Conservation (phyloP, 2,113 vertebrate genomes). For the Phodopus roborovskii region DNA sequence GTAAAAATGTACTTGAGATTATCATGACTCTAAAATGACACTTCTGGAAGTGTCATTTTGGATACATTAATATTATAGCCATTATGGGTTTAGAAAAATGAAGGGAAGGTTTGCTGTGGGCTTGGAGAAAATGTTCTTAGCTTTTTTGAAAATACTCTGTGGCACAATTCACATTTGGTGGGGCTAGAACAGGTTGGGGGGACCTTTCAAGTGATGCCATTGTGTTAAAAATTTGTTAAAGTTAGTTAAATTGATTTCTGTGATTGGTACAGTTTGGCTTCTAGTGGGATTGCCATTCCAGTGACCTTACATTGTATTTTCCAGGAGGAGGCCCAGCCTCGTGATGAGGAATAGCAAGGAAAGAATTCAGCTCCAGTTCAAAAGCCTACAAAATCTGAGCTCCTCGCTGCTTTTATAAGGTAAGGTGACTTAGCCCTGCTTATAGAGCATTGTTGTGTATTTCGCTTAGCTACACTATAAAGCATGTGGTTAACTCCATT, state of each 20-base stretch:
- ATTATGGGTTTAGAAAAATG: neutral
- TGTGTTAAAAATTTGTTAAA: slow-evolving; percentile 52
- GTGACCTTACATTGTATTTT: slow-evolving; percentile 71
- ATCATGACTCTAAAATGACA: neutral
- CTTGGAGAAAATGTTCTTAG: neutral
- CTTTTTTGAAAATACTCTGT: neutral
- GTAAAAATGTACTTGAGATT: neutral
- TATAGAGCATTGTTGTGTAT: neutral
- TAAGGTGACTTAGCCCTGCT: slow-evolving; percentile 51
- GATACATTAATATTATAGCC: neutral
- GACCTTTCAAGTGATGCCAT: neutral
- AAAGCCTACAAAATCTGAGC: slow-evolving; percentile 67
- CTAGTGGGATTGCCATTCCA: slow-evolving; percentile 2
- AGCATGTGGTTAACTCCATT: neutral
- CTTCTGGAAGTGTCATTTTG: neutral
- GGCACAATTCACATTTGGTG: slow-evolving; percentile 17
- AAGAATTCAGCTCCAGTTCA: slow-evolving; percentile 73
- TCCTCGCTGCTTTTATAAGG: slow-evolving; percentile 74
- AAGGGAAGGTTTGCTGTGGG: neutral
- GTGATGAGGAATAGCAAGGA: slow-evolving; percentile 82
- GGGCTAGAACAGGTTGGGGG: neutral
- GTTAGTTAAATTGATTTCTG: slow-evolving; percentile 59
- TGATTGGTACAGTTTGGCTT: slow-evolving; percentile 41
- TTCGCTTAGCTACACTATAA: neutral
- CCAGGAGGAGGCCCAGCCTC: slow-evolving; percentile 81